Conservation (phyloP, 2,797 vertebrate species). For the Ceyx erithaca region DNA sequence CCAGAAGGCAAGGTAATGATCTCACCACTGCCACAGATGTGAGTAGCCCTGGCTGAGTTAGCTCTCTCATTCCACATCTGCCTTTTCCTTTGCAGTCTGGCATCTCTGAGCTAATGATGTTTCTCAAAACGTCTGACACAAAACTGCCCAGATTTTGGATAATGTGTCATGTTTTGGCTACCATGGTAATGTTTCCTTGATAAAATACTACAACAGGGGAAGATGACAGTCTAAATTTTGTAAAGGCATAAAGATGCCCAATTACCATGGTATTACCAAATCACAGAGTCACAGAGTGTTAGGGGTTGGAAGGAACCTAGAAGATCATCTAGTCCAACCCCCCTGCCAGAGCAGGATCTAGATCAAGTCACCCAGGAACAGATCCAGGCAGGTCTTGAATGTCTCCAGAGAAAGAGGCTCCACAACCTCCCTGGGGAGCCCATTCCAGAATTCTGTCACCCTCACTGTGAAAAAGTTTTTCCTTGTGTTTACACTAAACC, state of each 20-base stretch:
- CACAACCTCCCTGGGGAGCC: not conserved
- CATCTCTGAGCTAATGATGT: not conserved
- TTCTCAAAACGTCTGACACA: not conserved
- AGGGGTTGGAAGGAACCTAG: too few species aligned
- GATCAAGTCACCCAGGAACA: not conserved
- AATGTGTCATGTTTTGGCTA: not conserved
- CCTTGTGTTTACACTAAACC: too few species aligned
- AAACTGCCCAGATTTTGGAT: not conserved
- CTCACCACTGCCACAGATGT: fast-evolving
- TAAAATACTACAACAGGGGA: not conserved
- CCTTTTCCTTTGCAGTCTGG: not conserved
- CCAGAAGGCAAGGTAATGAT: not conserved
- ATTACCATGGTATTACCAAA: not conserved
- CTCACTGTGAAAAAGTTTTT: not conserved
- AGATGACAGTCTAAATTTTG: not conserved
- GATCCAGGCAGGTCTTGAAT: not conserved
- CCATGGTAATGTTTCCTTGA: not conserved
- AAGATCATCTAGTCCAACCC: too few species aligned
- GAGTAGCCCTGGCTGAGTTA: not conserved
- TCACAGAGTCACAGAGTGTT: too few species aligned
- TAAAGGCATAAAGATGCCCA: not conserved
- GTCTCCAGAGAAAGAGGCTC: not conserved
- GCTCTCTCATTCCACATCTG: not conserved
- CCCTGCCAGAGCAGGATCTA: too few species aligned
- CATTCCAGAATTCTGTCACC: not conserved